Evolutionary conservation across 2,113 vertebrate species (phyloP), one percentile per base, ranked within the genome.

Genomic region (Chamaetylas fuelleborni): DNA sequence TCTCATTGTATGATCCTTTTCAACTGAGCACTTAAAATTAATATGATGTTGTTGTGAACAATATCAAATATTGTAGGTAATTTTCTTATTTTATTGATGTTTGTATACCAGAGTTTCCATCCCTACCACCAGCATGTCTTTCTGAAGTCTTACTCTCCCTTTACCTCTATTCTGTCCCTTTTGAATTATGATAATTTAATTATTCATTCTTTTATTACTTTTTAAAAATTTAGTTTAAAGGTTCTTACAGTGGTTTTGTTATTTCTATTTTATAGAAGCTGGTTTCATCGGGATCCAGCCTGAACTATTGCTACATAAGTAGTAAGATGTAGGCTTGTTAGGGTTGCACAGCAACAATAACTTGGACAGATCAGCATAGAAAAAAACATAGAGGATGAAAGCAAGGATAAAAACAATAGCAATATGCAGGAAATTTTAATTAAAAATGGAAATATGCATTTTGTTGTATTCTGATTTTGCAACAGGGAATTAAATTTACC

Each of bases 361-460:
- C 42, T 88, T 4, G 6, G 29, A 54, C 12, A 57, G 16, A 38
- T 51, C 20, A 47, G 28, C 26, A 43, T 7, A 42, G 40, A 4
- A 38, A 54, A 34, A 34, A 33, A 70, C 14, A 43, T 6, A 61
- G 45, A 67, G 58, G 14, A 73, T 14, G 54, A 58, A 77, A 76
- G 1, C n/a, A 65, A 0, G 0, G 61, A 50, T 19, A 34, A 48
- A 70, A 58, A 4, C 12, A 42, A 11, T 9, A 69, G 4, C 4
- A 86, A 31, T 66, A 12, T 54, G 4, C 13, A 83, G 14, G 12
- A 80, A 76, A 48, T 40, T 8, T 36, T 56, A 33, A 62, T 70
- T 56, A 12, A 76, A 84, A 80, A 51, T 43, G 4, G 5, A 50
- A 76, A 42, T 0, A 2, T 7, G 2, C 7, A 5, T 72, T 60